These are phyloP conservation scores for Theristicus caerulescens DNA, from an alignment of 2,113 vertebrate species.

Conservation along the genomic window DNA sequence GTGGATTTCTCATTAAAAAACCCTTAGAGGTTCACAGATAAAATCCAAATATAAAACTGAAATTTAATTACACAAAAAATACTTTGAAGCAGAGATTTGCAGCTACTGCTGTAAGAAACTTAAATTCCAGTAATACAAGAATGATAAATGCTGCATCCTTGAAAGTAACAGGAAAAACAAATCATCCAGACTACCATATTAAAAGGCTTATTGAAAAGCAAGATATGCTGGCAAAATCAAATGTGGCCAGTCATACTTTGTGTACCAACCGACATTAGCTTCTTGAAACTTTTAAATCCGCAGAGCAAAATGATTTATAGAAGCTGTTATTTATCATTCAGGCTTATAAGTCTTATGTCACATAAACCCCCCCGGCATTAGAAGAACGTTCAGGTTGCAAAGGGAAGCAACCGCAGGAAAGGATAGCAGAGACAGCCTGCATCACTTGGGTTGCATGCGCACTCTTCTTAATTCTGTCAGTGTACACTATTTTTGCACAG, in stretches of 20 bases:
- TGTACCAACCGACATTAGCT: neutral
- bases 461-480: neutral
- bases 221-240: neutral
- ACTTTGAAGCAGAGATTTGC: neutral
- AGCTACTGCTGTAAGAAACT: neutral
- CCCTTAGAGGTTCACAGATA: neutral
- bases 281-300: constrained; percentile 12
- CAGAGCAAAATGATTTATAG: constrained; percentile 40
- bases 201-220: constrained; percentile 42
- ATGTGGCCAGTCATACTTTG: neutral
- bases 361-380: neutral
- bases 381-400: neutral
- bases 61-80: constrained; percentile 36
- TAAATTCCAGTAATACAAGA: neutral
- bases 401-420: neutral
- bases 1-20: neutral
- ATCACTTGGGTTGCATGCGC: neutral
- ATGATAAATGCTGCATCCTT: constrained; percentile 17
- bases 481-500: neutral
- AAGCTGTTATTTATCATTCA: constrained; percentile 20
- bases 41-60: constrained; percentile 2
- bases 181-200: constrained; percentile 11
- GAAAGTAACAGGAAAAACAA: constrained; percentile 35
- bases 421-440: neutral
- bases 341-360: neutral